Evolutionary conservation across 2,797 vertebrate genomes (phyloP).

Genomic region (Arctocebus calabarensis): DNA sequence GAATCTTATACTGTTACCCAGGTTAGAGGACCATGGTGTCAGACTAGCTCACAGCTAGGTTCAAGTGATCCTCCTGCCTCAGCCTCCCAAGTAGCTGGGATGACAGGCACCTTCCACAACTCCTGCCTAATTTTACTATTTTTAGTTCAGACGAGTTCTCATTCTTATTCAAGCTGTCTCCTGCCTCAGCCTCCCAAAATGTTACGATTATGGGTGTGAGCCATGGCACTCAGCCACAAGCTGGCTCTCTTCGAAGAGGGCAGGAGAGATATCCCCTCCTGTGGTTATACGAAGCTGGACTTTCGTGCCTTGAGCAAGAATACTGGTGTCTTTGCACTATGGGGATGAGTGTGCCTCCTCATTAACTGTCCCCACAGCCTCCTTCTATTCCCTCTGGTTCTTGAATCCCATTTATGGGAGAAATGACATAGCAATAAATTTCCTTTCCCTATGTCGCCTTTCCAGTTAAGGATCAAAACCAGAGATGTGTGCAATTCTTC

Average conservation of each 20-base stretch:
- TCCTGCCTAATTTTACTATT: too few relatives aligned
- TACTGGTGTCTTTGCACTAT: accelerated
- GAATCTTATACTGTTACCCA: too few relatives aligned
- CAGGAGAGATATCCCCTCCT: neutral
- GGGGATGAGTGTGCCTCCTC: neutral
- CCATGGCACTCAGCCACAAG: too few relatives aligned
- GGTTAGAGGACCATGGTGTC: too few relatives aligned
- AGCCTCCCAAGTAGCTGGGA: too few relatives aligned
- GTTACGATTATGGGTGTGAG: too few relatives aligned
- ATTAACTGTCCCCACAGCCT: neutral
- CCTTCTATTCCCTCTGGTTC: neutral
- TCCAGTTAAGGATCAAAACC: neutral
- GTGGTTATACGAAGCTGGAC: neutral
- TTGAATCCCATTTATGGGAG: neutral
- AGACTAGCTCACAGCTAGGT: too few relatives aligned
- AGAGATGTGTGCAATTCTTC: neutral
- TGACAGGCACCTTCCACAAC: too few relatives aligned
- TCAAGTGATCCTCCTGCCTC: too few relatives aligned
- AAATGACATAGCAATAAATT: neutral
- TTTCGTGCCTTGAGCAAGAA: neutral
- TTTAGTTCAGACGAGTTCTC: too few relatives aligned
- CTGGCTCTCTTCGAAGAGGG: neutral
- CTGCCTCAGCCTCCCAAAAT: too few relatives aligned
- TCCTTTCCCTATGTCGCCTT: neutral
- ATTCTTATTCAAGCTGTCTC: too few relatives aligned